phyloP scores from a whole-genome alignment of 1,140 invertebrate genomes.

The Nasonia giraulti region DNA sequence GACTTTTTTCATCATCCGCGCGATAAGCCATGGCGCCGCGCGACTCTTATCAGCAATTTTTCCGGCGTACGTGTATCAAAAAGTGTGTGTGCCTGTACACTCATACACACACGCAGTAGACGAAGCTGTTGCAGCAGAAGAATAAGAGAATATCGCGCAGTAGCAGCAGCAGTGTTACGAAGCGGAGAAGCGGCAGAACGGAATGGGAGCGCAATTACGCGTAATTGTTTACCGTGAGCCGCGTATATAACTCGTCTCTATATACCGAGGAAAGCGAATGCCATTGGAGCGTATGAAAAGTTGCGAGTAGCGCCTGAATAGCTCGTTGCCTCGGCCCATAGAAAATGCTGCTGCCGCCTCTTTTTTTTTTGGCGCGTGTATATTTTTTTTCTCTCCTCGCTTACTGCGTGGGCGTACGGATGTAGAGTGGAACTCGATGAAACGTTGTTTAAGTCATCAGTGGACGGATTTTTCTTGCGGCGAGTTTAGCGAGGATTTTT shows the following conservation, averaged over 20 bases:
- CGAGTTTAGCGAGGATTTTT: too few species aligned
- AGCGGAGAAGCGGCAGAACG: background rate
- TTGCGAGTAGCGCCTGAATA: constrained; percentile 25
- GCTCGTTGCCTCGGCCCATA: constrained; percentile 15
- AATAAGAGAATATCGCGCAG: constrained; percentile 1
- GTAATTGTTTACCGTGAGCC: constrained; percentile 48
- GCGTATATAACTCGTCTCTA: background rate
- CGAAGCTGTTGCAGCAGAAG: background rate
- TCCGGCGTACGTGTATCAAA: too few species aligned
- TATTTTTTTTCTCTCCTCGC: background rate
- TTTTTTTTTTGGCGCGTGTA: background rate
- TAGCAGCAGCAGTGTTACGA: background rate
- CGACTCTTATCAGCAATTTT: constrained; percentile 7
- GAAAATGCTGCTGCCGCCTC: background rate
- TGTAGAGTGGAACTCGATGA: background rate
- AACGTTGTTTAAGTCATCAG: background rate
- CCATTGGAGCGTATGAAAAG: constrained; percentile 47
- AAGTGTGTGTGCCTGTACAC: too few species aligned
- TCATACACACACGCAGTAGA: background rate
- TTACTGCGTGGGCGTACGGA: background rate
- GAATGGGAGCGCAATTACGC: constrained; percentile 46
- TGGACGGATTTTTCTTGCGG: background rate
- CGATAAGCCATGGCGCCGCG: background rate
- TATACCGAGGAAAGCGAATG: background rate
- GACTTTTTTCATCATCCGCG: background rate